Evolutionary conservation across 37 sponge, comb jelly and placozoan species (phyloP).

Genomic region (Halisarca cf. caerulea): DNA sequence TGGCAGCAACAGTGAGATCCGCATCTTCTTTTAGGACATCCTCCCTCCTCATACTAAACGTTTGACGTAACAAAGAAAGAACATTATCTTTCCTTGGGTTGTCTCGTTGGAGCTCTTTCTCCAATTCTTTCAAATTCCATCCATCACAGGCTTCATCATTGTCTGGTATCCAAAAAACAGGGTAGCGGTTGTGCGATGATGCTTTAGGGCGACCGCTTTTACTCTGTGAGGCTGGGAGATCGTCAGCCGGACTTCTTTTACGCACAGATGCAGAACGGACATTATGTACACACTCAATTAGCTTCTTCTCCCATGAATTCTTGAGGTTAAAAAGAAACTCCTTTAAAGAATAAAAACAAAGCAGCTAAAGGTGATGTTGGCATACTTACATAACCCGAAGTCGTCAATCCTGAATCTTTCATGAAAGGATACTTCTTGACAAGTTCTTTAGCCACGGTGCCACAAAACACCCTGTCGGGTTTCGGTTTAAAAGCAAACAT

Average conservation of each 20-base stretch:
- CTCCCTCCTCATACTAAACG: conserved; percentile 6
- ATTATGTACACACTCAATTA: conserved; percentile 40
- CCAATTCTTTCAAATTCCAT: not conserved
- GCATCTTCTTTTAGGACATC: not conserved
- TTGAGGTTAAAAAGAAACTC: not conserved
- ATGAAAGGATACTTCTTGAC: conserved; percentile 38
- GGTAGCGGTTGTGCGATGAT: not conserved
- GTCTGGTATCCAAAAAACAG: not conserved
- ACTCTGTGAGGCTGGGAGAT: not conserved
- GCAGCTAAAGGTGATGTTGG: not conserved
- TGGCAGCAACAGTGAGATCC: not conserved
- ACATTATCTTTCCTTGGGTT: not conserved
- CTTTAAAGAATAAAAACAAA: not conserved
- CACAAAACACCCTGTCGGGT: conserved; percentile 26
- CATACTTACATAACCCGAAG: conserved; percentile 35
- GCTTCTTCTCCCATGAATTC: conserved; percentile 40
- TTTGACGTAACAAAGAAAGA: conserved; percentile 18
- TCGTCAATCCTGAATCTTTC: conserved; percentile 27
- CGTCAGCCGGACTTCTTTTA: conserved; percentile 19
- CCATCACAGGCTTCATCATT: not conserved
- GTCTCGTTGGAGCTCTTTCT: not conserved
- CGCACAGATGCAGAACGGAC: not conserved
- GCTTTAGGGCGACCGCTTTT: not conserved
- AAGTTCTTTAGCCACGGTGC: conserved; percentile 29
- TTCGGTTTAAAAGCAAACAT: conserved; percentile 28